Evolutionary conservation across 2,888 invertebrate genomes (phyloP).

Genomic region (Silvanus unidentatus): DNA sequence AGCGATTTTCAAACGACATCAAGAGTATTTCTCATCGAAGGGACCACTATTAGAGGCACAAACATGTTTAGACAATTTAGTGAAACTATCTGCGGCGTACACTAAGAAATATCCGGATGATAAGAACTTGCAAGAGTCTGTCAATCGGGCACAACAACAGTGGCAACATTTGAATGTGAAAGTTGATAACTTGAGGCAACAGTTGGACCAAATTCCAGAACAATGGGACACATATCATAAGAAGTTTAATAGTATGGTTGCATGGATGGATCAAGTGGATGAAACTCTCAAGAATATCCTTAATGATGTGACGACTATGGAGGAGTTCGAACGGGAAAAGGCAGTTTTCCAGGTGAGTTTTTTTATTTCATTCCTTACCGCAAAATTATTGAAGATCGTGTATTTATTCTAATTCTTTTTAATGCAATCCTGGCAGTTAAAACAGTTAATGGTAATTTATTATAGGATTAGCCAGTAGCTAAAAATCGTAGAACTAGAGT

Average conservation of each 20-base stretch:
- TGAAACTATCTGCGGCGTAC: slow-evolving; percentile 66
- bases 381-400: too few relatives aligned
- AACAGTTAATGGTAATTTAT: slow-evolving; percentile 49
- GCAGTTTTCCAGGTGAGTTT: slow-evolving; percentile 76
- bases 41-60: slow-evolving; percentile 66
- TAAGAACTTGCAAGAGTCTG: slow-evolving; percentile 57
- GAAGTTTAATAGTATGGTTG: slow-evolving; percentile 74
- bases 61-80: slow-evolving; percentile 70
- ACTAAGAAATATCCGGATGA: slow-evolving; percentile 64
- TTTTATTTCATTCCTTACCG: slow-evolving; percentile 3
- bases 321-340: slow-evolving; percentile 87
- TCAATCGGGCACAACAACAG: slow-evolving; percentile 63
- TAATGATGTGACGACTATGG: slow-evolving; percentile 75
- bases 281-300: slow-evolving; percentile 75
- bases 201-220: slow-evolving; percentile 79
- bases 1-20: slow-evolving; percentile 71
- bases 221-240: slow-evolving; percentile 84
- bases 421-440: slow-evolving; percentile 41
- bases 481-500: too few relatives aligned
- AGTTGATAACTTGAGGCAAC: slow-evolving; percentile 65
- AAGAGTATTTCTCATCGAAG: slow-evolving; percentile 68
- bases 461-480: background rate
- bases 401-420: slow-evolving; percentile 9
- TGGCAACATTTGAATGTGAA: slow-evolving; percentile 69
- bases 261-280: slow-evolving; percentile 90